phyloP scores from a whole-genome alignment of 2,113 vertebrate species.

The Platanista minor region DNA sequence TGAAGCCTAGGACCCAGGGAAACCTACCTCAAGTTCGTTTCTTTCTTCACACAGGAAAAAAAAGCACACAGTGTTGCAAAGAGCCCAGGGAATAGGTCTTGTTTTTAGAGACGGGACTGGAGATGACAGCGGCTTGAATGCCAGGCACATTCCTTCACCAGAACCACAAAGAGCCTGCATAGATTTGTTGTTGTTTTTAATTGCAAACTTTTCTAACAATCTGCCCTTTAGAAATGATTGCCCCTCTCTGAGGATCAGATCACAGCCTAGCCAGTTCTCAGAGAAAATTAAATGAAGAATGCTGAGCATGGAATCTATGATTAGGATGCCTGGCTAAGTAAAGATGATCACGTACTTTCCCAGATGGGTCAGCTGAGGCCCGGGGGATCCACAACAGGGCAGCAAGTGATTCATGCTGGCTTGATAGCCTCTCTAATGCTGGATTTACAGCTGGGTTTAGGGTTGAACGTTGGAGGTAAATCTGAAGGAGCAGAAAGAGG shows the following conservation, averaged over 20 bases:
- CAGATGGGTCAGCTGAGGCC: constrained; percentile 38
- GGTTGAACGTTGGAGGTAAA: constrained; percentile 66
- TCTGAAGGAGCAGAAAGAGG: constrained; percentile 61
- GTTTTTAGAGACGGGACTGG: not conserved
- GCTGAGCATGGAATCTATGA: constrained; percentile 59
- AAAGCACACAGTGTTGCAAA: not conserved
- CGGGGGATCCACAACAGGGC: not conserved
- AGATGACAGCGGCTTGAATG: not conserved
- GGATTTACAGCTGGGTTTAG: constrained; percentile 74
- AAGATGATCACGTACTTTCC: constrained; percentile 44
- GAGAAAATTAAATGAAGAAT: constrained; percentile 62
- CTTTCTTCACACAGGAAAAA: not conserved
- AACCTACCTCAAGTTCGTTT: not conserved
- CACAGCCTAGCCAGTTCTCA: constrained; percentile 41
- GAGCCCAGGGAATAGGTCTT: not conserved
- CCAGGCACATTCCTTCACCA: constrained; percentile 36
- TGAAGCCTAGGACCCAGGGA: not conserved
- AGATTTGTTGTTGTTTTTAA: constrained; percentile 50
- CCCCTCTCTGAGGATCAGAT: constrained; percentile 33
- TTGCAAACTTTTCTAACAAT: constrained; percentile 56
- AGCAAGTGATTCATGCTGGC: constrained; percentile 30
- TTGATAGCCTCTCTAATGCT: constrained; percentile 35
- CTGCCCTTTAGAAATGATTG: constrained; percentile 63
- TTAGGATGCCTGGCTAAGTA: constrained; percentile 62
- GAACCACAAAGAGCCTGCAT: constrained; percentile 37